Base-by-base conservation (phyloP, 2,888 invertebrate genomes). In the Caenorhabditis sp. region DNA sequence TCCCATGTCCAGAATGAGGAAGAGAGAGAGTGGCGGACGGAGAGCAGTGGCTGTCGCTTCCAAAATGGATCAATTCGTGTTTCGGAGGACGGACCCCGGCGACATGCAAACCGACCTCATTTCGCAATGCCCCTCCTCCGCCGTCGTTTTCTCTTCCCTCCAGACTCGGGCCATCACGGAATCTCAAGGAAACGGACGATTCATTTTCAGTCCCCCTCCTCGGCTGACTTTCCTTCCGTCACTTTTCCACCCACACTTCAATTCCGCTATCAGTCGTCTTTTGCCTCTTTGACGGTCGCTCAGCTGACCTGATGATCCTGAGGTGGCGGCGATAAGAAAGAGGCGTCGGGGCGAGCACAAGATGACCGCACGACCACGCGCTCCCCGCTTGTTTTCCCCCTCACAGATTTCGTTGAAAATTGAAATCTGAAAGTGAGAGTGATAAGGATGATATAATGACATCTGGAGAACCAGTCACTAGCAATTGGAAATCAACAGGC, bases 1-100 rank as follows among this genome's bases (percentile, higher is more conserved):
- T 56, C 56, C n/a, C n/a, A n/a, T n/a, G n/a, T n/a, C n/a, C n/a
- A n/a, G n/a, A n/a, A n/a, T n/a, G n/a, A n/a, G n/a, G n/a, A n/a
- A n/a, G n/a, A n/a, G n/a, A n/a, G n/a, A n/a, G n/a, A n/a, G n/a
- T n/a, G n/a, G n/a, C n/a, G 37, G 61, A 61, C 32, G 22, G 27
- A 27, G 63, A n/a, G n/a, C n/a, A n/a, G n/a, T n/a, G n/a, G n/a
- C n/a, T n/a, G n/a, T n/a, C 46, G 9, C 66, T 66, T 58, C 48
- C 58, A 66, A 58, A 66, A 66, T 48, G 66, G 66, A 66, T 66
- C 66, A 66, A 66, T 66, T 66, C 66, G 66, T 50, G 56, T 56
- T 66, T 56, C 48, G 48, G 45, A 26, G 15, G 22, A 11, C 56
- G 65, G 55, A 17, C 65, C 48, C 37, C 35, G 15, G n/a, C n/a